Evolutionary conservation across 2,113 vertebrate species (phyloP), one percentile per base, ranked within the genome.

Genomic region (Podiceps cristatus): DNA sequence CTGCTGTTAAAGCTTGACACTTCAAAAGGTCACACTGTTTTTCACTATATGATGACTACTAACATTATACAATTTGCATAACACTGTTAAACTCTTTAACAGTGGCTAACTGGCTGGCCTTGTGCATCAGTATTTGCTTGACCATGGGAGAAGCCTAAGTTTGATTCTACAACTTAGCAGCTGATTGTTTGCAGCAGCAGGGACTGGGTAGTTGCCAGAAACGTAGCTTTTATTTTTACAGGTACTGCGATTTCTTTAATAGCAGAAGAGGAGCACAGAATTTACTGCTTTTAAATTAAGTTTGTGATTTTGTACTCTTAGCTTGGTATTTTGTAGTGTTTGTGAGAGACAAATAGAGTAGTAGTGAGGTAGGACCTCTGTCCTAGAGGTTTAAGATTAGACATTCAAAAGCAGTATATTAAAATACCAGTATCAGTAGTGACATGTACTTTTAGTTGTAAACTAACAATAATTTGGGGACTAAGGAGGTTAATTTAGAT

Each of bases 11-110:
- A 94, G 47, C 66, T 62, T 92, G 45, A 35, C 68, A 50, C 33
- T 97, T 95, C 33, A 74, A 55, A 90, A 96, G 66, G 75, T 91
- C 33, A 68, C 29, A 62, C 35, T 88, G 44, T 29, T 87, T 96
- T 96, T 85, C 63, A n/a, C 64, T 93, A 17, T 68, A 27, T 76
- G 76, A 69, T 87, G 73, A 67, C 56, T 79, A 53, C 69, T 80
- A 78, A 31, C 73, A n/a, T 86, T 69, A 13, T 45, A 49, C 24
- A 64, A 25, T 86, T 92, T 95, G 13, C 56, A 19, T 88, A 77
- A 71, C 19, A 66, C 52, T 10, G 27, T 81, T 52, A 23, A 59
- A 50, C 45, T 59, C 14, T 80, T 88, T 45, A 79, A 63, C 67
- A 71, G 69, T 52, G 47, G 19, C 24, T 75, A 50, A 44, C 40